phyloP scores from a whole-genome alignment of 2,888 invertebrate species.

The Chymomyza amoena region DNA sequence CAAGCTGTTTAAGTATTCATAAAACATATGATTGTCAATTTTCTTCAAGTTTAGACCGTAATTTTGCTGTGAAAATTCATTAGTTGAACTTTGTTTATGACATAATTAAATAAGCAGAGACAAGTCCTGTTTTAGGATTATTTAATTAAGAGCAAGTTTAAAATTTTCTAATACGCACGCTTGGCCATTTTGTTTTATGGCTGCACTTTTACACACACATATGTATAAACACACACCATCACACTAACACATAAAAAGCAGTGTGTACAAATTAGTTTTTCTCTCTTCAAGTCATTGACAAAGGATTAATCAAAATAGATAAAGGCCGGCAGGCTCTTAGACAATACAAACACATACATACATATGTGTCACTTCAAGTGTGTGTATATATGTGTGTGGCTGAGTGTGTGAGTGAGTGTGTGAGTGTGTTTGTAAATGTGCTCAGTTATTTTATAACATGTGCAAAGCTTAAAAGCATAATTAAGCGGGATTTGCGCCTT shows the following conservation, averaged over 20 bases:
- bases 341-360: slow-evolving; percentile 22
- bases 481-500: slow-evolving; percentile 60
- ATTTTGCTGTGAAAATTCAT: slow-evolving; percentile 1
- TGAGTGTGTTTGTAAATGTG: slow-evolving; percentile 29
- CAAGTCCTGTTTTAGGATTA: background rate
- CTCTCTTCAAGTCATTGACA: slow-evolving; percentile 42
- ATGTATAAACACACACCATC: background rate
- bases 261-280: slow-evolving; percentile 52
- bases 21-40: background rate
- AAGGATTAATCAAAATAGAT: slow-evolving; percentile 58
- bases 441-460: slow-evolving; percentile 50
- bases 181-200: slow-evolving; percentile 44
- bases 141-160: slow-evolving; percentile 2
- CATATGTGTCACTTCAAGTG: slow-evolving; percentile 2
- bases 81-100: slow-evolving; percentile 10
- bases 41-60: background rate
- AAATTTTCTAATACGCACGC: slow-evolving; percentile 21
- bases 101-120: background rate
- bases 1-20: background rate
- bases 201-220: slow-evolving; percentile 14
- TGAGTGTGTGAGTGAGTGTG: slow-evolving; percentile 14
- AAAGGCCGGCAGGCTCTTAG: slow-evolving; percentile 1
- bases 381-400: background rate
- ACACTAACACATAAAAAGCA: slow-evolving; percentile 21
- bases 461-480: slow-evolving; percentile 54